Percentiles rank a stretch among this genome's conserved stretches.
Evolutionary conservation across 1,140 invertebrate genomes (phyloP).

Genomic region (Trachymyrmex septentrionalis): DNA sequence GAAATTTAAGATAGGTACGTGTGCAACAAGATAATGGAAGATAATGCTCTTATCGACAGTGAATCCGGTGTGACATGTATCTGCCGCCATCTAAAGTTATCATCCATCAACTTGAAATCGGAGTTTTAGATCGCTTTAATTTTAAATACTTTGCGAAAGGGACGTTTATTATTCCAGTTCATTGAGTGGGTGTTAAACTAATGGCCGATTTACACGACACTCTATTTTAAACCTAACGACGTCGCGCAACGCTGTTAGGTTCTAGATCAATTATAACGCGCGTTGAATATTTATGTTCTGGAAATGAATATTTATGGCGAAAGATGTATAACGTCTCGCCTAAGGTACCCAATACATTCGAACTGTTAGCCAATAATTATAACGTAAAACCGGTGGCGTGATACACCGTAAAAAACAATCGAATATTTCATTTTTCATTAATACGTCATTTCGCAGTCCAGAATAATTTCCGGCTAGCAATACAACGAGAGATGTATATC

Average conservation of each 20-base stretch:
- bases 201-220: conserved; percentile 43
- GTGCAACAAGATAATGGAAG: conserved; percentile 59
- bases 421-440: neutral
- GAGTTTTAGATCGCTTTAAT: conserved; percentile 39
- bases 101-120: conserved; percentile 53
- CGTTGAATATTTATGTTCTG: conserved; percentile 46
- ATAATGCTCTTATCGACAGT: conserved; percentile 72
- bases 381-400: neutral
- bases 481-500: neutral
- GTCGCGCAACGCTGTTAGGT: neutral
- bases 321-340: conserved; percentile 34
- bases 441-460: neutral
- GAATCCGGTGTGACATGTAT: conserved; percentile 53
- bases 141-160: neutral
- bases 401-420: conserved; percentile 3
- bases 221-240: conserved; percentile 35
- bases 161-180: neutral
- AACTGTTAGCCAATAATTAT: conserved; percentile 33
- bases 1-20: neutral
- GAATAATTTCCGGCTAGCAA: neutral
- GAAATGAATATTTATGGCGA: conserved; percentile 54
- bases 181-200: conserved; percentile 27
- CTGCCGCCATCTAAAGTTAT: conserved; percentile 73
- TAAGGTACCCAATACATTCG: neutral
- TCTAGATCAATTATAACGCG: conserved; percentile 52